phyloP scores from a whole-genome alignment of 2,797 vertebrate genomes.

The Eptatretus atami region DNA sequence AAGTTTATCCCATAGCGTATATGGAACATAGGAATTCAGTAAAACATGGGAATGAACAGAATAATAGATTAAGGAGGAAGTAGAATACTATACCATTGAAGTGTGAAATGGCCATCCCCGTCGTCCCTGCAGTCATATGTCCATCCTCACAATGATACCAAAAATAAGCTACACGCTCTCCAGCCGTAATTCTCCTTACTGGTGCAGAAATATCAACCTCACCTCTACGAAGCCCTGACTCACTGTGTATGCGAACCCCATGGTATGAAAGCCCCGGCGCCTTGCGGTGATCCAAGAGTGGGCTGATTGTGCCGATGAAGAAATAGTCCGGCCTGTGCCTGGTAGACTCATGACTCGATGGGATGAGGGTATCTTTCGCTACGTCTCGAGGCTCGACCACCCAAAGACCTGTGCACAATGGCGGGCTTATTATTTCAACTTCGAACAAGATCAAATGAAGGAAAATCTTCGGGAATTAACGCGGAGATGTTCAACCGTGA shows the following conservation, averaged over 20 bases:
- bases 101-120: too few relatives aligned
- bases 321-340: slow-evolving; percentile 36
- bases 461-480: not conserved
- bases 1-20: too few relatives aligned
- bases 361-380: slow-evolving; percentile 43
- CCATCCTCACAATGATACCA: too few relatives aligned
- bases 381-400: slow-evolving; percentile 12
- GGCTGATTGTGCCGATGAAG: slow-evolving; percentile 53
- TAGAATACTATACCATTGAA: too few relatives aligned
- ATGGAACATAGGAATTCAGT: too few relatives aligned
- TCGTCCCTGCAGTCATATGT: too few relatives aligned
- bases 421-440: not conserved
- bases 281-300: slow-evolving; percentile 61
- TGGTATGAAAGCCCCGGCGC: slow-evolving; percentile 91
- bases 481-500: too few relatives aligned
- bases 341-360: slow-evolving; percentile 43
- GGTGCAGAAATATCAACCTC: too few relatives aligned
- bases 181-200: slow-evolving; percentile 8
- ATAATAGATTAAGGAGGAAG: too few relatives aligned
- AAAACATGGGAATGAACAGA: too few relatives aligned
- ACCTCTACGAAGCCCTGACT: slow-evolving; percentile 9
- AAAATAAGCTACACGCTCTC: slow-evolving; percentile 7
- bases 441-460: not conserved
- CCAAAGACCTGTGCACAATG: too few relatives aligned
- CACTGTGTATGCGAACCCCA: slow-evolving; percentile 81